These are phyloP conservation scores for Amphibalanus amphitrite DNA, from an alignment of 1,140 invertebrate genomes.

Conservation along the genomic window DNA sequence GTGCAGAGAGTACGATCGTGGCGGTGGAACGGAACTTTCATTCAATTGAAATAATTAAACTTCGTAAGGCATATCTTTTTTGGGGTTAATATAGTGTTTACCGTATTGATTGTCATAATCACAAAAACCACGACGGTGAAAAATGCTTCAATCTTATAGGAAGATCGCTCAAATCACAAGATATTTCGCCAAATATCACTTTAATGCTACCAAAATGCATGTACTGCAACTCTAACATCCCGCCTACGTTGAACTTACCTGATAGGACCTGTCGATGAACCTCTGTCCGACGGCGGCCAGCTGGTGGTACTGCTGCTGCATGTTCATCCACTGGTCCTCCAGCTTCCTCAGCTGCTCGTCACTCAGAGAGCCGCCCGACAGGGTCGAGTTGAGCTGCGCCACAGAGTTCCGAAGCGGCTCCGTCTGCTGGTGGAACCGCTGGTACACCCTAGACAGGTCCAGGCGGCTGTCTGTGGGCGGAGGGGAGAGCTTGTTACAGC, in stretches of 20 bases:
- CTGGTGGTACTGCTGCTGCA: conserved; percentile 39
- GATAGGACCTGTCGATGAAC: conserved; percentile 27
- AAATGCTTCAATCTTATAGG: too few relatives aligned
- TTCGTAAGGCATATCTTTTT: too few relatives aligned
- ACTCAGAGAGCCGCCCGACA: conserved; percentile 32
- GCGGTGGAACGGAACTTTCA: too few relatives aligned
- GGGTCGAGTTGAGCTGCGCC: conserved; percentile 40
- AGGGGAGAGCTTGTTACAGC: background rate
- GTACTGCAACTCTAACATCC: too few relatives aligned
- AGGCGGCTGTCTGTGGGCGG: background rate
- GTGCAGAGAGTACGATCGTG: conserved; percentile 1
- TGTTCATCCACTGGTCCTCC: conserved; percentile 40
- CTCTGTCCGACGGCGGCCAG: conserved; percentile 41
- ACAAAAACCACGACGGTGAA: too few relatives aligned
- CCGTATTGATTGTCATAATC: too few relatives aligned
- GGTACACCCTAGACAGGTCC: conserved; percentile 28
- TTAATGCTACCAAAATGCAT: too few relatives aligned
- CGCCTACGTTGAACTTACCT: too few relatives aligned
- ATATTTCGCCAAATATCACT: too few relatives aligned
- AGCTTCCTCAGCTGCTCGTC: conserved; percentile 25
- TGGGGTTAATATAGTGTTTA: too few relatives aligned
- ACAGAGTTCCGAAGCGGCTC: conserved; percentile 45
- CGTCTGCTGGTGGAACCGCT: conserved; percentile 52
- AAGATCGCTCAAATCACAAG: too few relatives aligned
- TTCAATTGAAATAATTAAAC: too few relatives aligned